phyloP scores from a whole-genome alignment of 2,113 vertebrate genomes.

The Gallinago jamesoni region DNA sequence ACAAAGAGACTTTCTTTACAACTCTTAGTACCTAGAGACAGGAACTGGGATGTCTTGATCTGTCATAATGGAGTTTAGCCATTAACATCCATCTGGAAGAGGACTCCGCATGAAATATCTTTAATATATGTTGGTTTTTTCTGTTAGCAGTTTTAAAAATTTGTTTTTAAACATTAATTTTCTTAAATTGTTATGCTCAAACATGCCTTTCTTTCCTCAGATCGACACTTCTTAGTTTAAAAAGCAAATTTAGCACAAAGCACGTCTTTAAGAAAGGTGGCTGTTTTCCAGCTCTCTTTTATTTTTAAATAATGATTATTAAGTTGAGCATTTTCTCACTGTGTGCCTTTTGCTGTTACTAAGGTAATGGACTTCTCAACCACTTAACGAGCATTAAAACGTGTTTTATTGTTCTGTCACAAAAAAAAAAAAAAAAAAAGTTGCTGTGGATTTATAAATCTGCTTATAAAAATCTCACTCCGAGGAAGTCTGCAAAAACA shows the following conservation, averaged over 20 bases:
- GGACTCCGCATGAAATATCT: not conserved
- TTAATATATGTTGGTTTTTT: conserved; percentile 1
- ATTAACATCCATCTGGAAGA: not conserved
- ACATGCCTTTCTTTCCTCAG: not conserved
- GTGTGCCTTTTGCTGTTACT: conserved; percentile 65
- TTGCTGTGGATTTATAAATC: not conserved
- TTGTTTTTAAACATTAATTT: not conserved
- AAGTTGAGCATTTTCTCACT: not conserved
- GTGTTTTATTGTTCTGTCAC: not conserved
- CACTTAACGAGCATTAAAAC: not conserved
- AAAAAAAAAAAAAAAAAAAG: not conserved
- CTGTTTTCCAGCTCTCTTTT: not conserved
- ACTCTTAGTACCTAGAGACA: not conserved
- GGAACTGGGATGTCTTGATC: not conserved
- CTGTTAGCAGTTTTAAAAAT: conserved; percentile 9
- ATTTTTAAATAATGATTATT: conserved; percentile 26
- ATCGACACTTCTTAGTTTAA: not conserved
- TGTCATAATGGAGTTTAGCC: not conserved
- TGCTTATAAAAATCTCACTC: not conserved
- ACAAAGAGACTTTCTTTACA: not conserved
- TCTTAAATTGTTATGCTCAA: not conserved
- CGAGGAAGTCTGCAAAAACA: not conserved
- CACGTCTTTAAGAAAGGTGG: not conserved
- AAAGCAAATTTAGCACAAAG: not conserved
- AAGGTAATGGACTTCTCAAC: conserved; percentile 31